Conservation (phyloP, 2,888 invertebrate genomes). For the Drosophila sordidapex region DNA sequence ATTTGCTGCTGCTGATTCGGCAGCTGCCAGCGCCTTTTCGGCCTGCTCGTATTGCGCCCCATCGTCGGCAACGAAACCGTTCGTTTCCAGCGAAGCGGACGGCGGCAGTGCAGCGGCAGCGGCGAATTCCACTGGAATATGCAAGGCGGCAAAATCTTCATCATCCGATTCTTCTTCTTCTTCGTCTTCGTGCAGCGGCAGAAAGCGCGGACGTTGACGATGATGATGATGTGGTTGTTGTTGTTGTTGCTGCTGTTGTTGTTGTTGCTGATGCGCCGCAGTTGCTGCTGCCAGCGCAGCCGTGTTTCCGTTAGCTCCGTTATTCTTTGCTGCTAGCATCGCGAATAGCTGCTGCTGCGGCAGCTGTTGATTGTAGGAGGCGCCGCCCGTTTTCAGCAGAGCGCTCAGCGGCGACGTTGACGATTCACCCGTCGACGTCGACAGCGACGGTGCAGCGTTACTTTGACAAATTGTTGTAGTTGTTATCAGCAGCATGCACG, state of each 20-base stretch:
- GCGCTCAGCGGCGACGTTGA: slow-evolving; percentile 64
- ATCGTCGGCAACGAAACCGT: slow-evolving; percentile 82
- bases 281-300: slow-evolving; percentile 38
- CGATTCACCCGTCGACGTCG: slow-evolving; percentile 38
- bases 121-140: slow-evolving; percentile 59
- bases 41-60: slow-evolving; percentile 82
- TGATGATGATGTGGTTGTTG: slow-evolving; percentile 24
- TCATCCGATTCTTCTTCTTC: slow-evolving; percentile 55
- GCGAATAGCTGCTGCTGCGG: slow-evolving; percentile 81
- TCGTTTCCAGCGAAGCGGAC: slow-evolving; percentile 79
- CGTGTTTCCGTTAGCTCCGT: slow-evolving; percentile 41
- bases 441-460: slow-evolving; percentile 48
- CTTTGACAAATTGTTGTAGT: slow-evolving; percentile 79
- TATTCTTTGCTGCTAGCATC: slow-evolving; percentile 73
- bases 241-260: slow-evolving; percentile 1
- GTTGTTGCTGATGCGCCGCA: slow-evolving; percentile 29
- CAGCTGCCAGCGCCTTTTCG: slow-evolving; percentile 67
- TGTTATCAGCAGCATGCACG: slow-evolving; percentile 76
- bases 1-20: slow-evolving; percentile 47
- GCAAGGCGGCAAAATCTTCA: slow-evolving; percentile 63
- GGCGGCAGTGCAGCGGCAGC: slow-evolving; percentile 32
- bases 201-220: slow-evolving; percentile 57
- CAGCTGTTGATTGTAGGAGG: slow-evolving; percentile 72
- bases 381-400: slow-evolving; percentile 71
- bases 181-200: slow-evolving; percentile 61